These are phyloP conservation scores for Eristalis tenax DNA, from an alignment of 2,888 invertebrate genomes.

Conservation along the genomic window DNA sequence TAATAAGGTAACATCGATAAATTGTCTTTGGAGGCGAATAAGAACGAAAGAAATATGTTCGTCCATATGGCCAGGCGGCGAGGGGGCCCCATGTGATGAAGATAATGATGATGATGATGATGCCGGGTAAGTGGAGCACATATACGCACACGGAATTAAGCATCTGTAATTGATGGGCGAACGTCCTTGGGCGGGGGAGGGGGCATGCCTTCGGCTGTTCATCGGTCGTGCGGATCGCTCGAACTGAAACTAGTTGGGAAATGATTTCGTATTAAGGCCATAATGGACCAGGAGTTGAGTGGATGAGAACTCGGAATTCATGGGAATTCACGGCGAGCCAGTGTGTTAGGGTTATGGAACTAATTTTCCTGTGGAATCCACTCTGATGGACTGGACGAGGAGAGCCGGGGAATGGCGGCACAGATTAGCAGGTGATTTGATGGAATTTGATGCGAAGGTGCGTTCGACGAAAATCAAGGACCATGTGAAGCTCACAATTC, in stretches of 20 bases:
- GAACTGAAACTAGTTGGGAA: conserved; percentile 18
- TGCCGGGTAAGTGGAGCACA: conserved; percentile 30
- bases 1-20: conserved; percentile 60
- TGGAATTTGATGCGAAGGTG: neutral
- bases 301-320: conserved; percentile 5
- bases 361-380: conserved; percentile 34
- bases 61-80: neutral
- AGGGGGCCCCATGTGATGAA: neutral
- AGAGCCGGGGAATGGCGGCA: neutral
- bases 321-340: neutral
- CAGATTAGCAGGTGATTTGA: neutral
- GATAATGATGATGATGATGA: conserved; percentile 46
- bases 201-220: neutral
- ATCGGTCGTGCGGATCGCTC: neutral
- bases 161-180: conserved; percentile 48
- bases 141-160: conserved; percentile 33
- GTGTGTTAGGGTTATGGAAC: neutral
- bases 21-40: conserved; percentile 46
- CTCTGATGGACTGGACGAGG: neutral
- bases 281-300: conserved; percentile 17
- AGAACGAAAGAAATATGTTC: conserved; percentile 41
- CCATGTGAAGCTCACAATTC: too few species aligned
- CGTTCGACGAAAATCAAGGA: neutral
- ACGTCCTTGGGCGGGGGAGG: neutral
- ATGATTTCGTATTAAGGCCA: conserved; percentile 52